Base-by-base conservation (phyloP, 2,888 invertebrate genomes). In the Tenthredo mesomela region DNA sequence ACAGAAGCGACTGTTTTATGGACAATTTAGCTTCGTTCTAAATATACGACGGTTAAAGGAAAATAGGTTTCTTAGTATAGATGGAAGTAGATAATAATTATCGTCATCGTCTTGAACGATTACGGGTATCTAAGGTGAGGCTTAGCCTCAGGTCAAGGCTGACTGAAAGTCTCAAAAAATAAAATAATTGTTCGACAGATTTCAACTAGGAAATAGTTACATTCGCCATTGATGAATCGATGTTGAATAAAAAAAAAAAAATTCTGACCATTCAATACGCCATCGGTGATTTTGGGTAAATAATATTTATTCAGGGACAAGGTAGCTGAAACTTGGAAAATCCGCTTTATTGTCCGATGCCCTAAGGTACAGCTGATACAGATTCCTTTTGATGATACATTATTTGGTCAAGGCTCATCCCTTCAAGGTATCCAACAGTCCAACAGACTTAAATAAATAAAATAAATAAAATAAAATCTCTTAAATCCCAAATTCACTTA, bases 401-500 rank as follows among this genome's bases (percentile, higher is more conserved):
- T 43, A 58, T 61, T 33, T 33, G 25, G 18, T 33, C 54, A 43
- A n/a, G 83, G 82, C 73, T 85, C 61, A 78, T 61, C 77, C 50
- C 43, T 37, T 15, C 29, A 10, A 54, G 33, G 12, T 29, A 47
- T 58, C 58, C 33, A 4, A 58, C 78, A 21, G 61, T 50, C 58
- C 40, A n/a, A 21, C 15, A 21, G 37, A 25, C 37, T 25, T n/a
- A n/a, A n/a, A n/a, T n/a, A n/a, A n/a, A n/a, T n/a, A n/a, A n/a
- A n/a, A n/a, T n/a, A n/a, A n/a, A n/a, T n/a, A n/a, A n/a, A n/a
- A 80, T 61, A 40, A 61, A 80, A 40, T 54, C 29, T 50, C 15
- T 9, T n/a, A 50, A 2, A 40, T 80, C 58, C 75, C 12, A 73
- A 47, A 47, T 43, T 33, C 85, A 93, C 95, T 96, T 94, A 97